Conservation (phyloP, 2,797 vertebrate genomes). For the Perodicticus potto region DNA sequence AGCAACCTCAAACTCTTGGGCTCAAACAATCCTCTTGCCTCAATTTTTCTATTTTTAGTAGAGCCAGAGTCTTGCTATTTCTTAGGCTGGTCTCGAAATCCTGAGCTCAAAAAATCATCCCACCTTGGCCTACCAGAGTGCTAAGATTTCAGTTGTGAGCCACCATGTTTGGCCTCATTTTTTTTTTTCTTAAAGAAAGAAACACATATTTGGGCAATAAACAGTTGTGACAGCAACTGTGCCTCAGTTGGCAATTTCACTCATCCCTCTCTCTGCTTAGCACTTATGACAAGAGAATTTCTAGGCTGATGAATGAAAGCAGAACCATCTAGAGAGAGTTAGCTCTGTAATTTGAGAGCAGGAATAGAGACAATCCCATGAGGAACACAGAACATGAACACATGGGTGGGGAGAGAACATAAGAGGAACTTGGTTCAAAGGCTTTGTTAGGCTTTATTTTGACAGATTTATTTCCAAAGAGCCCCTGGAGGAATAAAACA, state of each 20-base stretch:
- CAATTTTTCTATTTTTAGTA: too few relatives aligned
- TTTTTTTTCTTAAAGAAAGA: background rate
- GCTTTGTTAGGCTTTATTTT: background rate
- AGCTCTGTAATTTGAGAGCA: background rate
- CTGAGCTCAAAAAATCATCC: too few relatives aligned
- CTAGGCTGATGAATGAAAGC: background rate
- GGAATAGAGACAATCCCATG: background rate
- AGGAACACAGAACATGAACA: background rate
- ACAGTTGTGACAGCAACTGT: background rate
- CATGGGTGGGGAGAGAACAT: background rate
- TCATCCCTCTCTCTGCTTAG: background rate
- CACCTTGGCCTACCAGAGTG: too few relatives aligned
- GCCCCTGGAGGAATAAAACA: background rate
- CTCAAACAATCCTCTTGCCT: too few relatives aligned
- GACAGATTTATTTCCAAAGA: slow-evolving; percentile 57
- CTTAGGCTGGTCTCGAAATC: too few relatives aligned
- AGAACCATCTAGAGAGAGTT: background rate
- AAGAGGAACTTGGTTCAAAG: background rate
- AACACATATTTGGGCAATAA: background rate
- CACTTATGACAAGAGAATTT: background rate
- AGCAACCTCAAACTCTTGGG: too few relatives aligned
- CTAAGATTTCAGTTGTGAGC: too few relatives aligned
- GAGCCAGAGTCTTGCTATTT: too few relatives aligned
- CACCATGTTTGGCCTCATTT: background rate
- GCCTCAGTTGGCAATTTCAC: background rate